Conservation (phyloP, 2,888 invertebrate species). For the Lasioglossum malachurum region DNA sequence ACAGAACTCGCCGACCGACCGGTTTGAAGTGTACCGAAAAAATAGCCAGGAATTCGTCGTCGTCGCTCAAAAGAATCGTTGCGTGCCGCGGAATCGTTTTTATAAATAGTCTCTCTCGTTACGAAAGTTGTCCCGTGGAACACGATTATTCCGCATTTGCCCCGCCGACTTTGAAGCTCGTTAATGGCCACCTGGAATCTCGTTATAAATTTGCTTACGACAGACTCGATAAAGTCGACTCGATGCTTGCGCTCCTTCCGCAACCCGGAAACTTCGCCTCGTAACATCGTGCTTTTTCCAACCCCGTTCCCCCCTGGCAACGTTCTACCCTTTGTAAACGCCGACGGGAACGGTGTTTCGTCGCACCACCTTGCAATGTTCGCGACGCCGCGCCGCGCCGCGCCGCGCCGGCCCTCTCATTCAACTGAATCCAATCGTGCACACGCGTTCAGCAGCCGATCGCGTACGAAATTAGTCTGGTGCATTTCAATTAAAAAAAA, state of each 20-base stretch:
- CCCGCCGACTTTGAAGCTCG: conserved; percentile 48
- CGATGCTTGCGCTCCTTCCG: conserved; percentile 10
- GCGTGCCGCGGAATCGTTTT: conserved; percentile 37
- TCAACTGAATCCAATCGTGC: background rate
- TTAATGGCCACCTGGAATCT: conserved; percentile 66
- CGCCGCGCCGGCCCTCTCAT: background rate
- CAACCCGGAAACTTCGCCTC: conserved; percentile 18
- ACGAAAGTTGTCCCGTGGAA: conserved; percentile 53
- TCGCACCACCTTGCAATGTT: background rate
- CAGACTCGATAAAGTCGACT: conserved; percentile 56
- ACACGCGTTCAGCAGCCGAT: background rate
- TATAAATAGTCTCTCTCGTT: conserved; percentile 63
- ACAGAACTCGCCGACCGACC: background rate
- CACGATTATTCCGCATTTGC: conserved; percentile 52
- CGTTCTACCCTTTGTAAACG: background rate
- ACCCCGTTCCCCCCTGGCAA: conserved; percentile 5
- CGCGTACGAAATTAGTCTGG: background rate
- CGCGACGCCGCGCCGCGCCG: too few relatives aligned
- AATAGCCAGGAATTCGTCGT: background rate
- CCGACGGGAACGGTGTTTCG: background rate
- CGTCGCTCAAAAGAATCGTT: conserved; percentile 16
- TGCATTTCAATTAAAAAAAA: background rate
- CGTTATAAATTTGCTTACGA: conserved; percentile 66
- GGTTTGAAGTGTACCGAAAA: conserved; percentile 9
- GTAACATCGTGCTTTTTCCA: conserved; percentile 11